Percentiles rank a stretch among this genome's conserved stretches.
phyloP scores from a whole-genome alignment of 2,113 vertebrate genomes.

The Phodopus roborovskii region DNA sequence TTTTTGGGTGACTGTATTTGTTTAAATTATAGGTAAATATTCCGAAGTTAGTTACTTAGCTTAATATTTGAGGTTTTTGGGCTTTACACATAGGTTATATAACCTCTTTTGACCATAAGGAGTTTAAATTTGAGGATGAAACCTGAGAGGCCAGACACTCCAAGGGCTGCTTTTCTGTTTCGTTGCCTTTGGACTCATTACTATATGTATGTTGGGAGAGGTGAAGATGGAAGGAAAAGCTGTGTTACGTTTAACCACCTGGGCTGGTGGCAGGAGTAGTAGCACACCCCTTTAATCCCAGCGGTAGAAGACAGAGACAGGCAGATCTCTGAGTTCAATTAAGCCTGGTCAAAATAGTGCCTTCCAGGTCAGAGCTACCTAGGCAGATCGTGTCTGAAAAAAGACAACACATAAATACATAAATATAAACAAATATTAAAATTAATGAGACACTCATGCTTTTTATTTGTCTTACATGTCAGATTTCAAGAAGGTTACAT shows the following conservation, averaged over 20 bases:
- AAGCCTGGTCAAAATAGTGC: neutral
- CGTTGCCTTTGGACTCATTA: neutral
- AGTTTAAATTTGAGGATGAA: conserved; percentile 40
- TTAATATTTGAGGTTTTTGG: neutral
- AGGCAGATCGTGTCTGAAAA: neutral
- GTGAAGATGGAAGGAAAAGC: neutral
- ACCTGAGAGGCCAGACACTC: neutral
- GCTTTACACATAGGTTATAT: neutral
- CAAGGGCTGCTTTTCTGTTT: neutral
- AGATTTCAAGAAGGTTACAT: conserved; percentile 31
- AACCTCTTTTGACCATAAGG: neutral
- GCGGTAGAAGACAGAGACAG: neutral
- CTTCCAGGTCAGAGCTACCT: neutral
- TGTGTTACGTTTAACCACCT: neutral
- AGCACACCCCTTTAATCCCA: neutral
- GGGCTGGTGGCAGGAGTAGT: neutral
- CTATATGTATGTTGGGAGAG: neutral
- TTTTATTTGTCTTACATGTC: conserved; percentile 46
- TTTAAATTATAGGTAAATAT: neutral
- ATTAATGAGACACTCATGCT: neutral
- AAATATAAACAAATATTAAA: neutral
- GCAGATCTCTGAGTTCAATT: neutral
- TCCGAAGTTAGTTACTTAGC: neutral
- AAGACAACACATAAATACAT: neutral
- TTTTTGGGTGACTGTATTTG: neutral